Percentiles rank a stretch among this genome's conserved stretches.
phyloP scores from a whole-genome alignment of 1,140 invertebrate species.

The Caenorhabditis elegans region WBcel235 BX284606.5:12488501-12489000 shows the following conservation, averaged over 20 bases:
- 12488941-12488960: constrained; percentile 96
- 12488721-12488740: constrained; percentile 73
- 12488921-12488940: neutral
- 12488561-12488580: too few species aligned
- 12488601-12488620: constrained; percentile 93
- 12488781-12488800: neutral
- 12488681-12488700: constrained; percentile 98
- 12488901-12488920: too few species aligned
- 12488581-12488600: too few species aligned
- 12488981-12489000: constrained; percentile 83
- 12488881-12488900: too few species aligned
- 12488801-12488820: neutral
- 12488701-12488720: constrained; percentile 85
- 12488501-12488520: too few species aligned
- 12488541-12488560: too few species aligned
- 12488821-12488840: too few species aligned
- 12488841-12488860: too few species aligned
- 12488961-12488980: constrained; percentile 93
- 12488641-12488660: constrained; percentile 93
- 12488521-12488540: too few species aligned
- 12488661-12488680: constrained; percentile 99
- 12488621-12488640: constrained; percentile 96
- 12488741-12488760: constrained; percentile 97
- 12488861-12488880: too few species aligned
- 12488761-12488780: constrained; percentile 79